Base-by-base conservation (phyloP, 2,888 invertebrate species). In the Digitonthophagus gazella region DNA sequence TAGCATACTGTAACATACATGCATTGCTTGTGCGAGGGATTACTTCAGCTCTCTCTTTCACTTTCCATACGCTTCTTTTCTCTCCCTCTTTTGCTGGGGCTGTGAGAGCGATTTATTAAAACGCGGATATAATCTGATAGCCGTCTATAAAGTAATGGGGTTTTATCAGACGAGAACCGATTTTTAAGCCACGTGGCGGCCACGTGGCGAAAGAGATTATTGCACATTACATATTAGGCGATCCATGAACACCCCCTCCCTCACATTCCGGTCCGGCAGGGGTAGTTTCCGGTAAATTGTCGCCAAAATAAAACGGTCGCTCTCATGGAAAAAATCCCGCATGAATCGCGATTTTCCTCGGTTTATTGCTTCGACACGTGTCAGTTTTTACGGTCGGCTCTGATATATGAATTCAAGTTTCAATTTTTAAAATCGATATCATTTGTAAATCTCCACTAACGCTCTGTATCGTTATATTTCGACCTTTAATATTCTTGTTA, bases 141-240 rank as follows among this genome's bases (percentile, higher is more conserved):
- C 65, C 67, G 67, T 56, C 66, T 65, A 70, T 70, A 70, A 70
- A 70, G 70, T 70, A 70, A 68, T 70, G 63, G 61, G 70, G 67
- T 66, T 68, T 66, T 67, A 67, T 69, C 64, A 15, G 18, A 44
- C 22, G 58, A 15, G 58, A 58, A 67, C 58, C 20, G 28, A 16
- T 28, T 57, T 71, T 67, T 66, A 63, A 16, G 71, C 19, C 74
- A 69, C 72, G 73, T 73, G 74, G 19, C 71, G 18, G 71, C 56
- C 74, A 72, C 74, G 74, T 74, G 74, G 54, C 67, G 16, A 15
- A 22, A 65, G 69, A 72, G 74, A 75, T 75, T 75, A 75, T 75
- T 75, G 70, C 74, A 74, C 74, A 72, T 75, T 72, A 72, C 74
- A 67, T 67, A 70, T 67, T 67, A 70, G 67, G 61, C 22, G 65